Conservation (phyloP, 2,888 invertebrate genomes). For the Gnatocerus cornutus region DNA sequence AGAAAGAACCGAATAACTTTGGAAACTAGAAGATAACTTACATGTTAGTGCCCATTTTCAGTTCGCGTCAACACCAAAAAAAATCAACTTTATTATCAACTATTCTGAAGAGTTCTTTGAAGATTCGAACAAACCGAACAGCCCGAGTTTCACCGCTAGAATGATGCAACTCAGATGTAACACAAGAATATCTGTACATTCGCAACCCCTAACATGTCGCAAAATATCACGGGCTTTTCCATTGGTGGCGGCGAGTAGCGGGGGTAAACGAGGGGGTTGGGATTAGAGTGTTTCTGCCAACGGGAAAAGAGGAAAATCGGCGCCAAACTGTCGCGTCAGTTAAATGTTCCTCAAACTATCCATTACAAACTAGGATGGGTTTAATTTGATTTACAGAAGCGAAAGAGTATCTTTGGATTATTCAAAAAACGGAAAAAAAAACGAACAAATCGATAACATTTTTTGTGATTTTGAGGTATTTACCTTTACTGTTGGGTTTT, state of each 20-base stretch:
- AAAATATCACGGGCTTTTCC: constrained; percentile 32
- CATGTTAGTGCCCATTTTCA: constrained; percentile 2
- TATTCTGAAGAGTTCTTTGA: constrained; percentile 5
- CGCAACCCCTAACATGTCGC: constrained; percentile 51
- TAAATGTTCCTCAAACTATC: constrained; percentile 66
- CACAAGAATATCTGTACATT: constrained; percentile 51
- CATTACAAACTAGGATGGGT: constrained; percentile 64
- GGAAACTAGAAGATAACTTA: constrained; percentile 5
- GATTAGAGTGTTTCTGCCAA: constrained; percentile 50
- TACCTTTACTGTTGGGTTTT: constrained; percentile 21
- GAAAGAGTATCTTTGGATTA: constrained; percentile 25
- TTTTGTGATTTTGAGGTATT: constrained; percentile 6
- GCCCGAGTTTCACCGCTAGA: constrained; percentile 59
- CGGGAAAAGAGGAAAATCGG: constrained; percentile 59
- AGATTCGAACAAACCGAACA: constrained; percentile 53
- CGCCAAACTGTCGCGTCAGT: constrained; percentile 70
- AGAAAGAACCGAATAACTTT: neutral
- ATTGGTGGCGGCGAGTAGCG: constrained; percentile 49
- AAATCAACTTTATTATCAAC: constrained; percentile 1
- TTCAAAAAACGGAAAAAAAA: constrained; percentile 11
- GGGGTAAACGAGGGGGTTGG: constrained; percentile 45
- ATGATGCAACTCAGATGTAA: constrained; percentile 61
- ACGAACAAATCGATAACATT: neutral
- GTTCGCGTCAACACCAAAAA: neutral
- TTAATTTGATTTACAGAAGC: constrained; percentile 63